Percentiles rank a stretch among this genome's conserved stretches.
Conservation (phyloP, 2,797 vertebrate species). For the Tenualosa ilisha region DNA sequence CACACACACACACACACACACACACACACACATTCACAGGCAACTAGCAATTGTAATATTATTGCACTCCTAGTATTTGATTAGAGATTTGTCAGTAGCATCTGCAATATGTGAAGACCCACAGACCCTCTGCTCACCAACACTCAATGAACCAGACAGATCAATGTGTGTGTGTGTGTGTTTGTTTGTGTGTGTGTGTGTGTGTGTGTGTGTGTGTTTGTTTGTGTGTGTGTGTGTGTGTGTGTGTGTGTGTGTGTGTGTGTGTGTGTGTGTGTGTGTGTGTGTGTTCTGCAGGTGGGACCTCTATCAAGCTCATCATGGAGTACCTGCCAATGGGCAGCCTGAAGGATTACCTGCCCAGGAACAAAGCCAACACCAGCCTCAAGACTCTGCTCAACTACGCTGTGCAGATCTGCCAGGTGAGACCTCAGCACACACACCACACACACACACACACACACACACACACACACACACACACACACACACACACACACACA, state of each 20-base stretch:
- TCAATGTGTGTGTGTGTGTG: background rate
- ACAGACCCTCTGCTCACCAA: background rate
- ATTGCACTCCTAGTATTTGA: background rate
- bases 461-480: too few species aligned
- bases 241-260: constrained; percentile 31
- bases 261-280: background rate
- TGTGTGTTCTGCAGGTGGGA: constrained; percentile 78
- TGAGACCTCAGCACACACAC: constrained; percentile 55
- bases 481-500: too few species aligned
- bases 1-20: constrained; percentile 9
- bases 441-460: too few species aligned
- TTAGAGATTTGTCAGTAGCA: background rate
- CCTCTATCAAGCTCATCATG: constrained; percentile 95
- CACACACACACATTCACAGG: background rate
- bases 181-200: constrained; percentile 35
- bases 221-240: constrained; percentile 14
- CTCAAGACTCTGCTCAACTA: constrained; percentile 88
- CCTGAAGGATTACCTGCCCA: constrained; percentile 93
- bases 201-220: background rate
- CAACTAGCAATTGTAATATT: background rate
- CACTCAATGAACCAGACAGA: background rate
- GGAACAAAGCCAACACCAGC: constrained; percentile 82
- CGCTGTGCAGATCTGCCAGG: constrained; percentile 91
- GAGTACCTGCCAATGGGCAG: constrained; percentile 95
- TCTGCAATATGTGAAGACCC: background rate